Conservation (phyloP, 92 coral and sea anemone genomes). For the Zoanthus gigantus region DNA sequence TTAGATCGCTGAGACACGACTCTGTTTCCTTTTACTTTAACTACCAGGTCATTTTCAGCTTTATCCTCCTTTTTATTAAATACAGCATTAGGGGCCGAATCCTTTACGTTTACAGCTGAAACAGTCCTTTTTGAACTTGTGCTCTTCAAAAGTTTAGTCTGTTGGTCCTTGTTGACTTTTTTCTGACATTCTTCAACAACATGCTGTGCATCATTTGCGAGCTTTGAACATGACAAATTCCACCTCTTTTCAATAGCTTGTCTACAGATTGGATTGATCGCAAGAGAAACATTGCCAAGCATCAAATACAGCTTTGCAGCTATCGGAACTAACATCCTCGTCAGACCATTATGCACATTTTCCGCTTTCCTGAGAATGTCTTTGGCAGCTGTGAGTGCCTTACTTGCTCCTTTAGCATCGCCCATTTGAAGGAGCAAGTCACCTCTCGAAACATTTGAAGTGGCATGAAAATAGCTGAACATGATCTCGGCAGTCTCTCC, state of each 20-base stretch:
- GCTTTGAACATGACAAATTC: neutral
- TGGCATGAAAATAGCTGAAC: conserved; percentile 58
- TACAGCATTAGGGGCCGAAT: neutral
- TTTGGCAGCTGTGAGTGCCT: conserved; percentile 63
- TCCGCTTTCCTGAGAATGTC: conserved; percentile 56
- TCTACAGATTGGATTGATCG: conserved; percentile 4
- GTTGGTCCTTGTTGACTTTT: neutral
- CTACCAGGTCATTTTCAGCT: neutral
- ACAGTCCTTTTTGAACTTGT: neutral
- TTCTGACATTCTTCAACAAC: neutral
- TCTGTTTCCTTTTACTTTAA: neutral
- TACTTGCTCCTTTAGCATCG: conserved; percentile 61
- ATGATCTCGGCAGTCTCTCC: conserved; percentile 51
- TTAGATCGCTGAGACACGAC: neutral
- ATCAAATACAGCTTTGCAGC: conserved; percentile 64
- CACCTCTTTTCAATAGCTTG: conserved; percentile 14
- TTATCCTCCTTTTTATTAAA: neutral
- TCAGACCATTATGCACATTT: conserved; percentile 30
- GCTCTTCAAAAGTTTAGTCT: neutral
- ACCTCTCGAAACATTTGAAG: conserved; percentile 59
- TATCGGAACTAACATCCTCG: conserved; percentile 46
- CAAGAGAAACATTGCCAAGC: conserved; percentile 38
- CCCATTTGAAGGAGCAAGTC: conserved; percentile 60
- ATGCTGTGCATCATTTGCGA: neutral
- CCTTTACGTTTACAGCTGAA: neutral